Base-by-base conservation (phyloP, 2,113 vertebrate genomes). In the Trichomycterus rosablanca region DNA sequence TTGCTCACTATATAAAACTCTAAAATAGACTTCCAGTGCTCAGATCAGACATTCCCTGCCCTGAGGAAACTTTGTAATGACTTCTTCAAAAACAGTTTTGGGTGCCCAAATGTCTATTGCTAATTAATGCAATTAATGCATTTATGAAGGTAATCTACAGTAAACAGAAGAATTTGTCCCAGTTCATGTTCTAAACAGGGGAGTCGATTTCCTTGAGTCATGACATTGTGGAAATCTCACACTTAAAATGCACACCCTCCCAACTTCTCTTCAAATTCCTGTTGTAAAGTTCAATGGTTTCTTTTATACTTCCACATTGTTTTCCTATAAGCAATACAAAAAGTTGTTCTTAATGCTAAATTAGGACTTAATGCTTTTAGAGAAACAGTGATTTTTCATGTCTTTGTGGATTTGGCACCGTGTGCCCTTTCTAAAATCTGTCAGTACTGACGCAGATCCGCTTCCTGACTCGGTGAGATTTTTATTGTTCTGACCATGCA, bases 401-500 rank as follows among this genome's bases (percentile, higher is more conserved):
- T 52, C 66, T 56, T 74, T 71, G 59, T 68, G 76, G 83, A 83
- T 77, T 84, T 86, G 80, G 79, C 79, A 78, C 75, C 77, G 78
- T 79, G 71, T 81, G 79, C 78, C 73, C 68, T 74, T 77, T 76
- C 76, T 59, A 56, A 77, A 60, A 71, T 65, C 45, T 55, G 74
- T 82, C 77, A 77, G 77, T 79, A 66, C 79, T 91, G 89, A 92
- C 90, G 90, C 84, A 91, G 79, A 82, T 90, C 89, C 90, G 74
- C 71, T 88, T 89, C 87, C 89, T 86, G 87, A 80, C 68, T 32
- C 58, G 75, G 74, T 74, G 86, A 83, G 85, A 74, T 74, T 69
- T 72, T 74, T 66, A 93, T 92, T 93, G 91, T 93, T 91, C 81
- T 54, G 58, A 62, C 83, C 20, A 49, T 76, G 75, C 76, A 1